Percentiles rank a stretch among this genome's conserved stretches.
These are phyloP conservation scores for Aleiodes leptofemur DNA, from an alignment of 2,888 invertebrate genomes.

Conservation along the genomic window DNA sequence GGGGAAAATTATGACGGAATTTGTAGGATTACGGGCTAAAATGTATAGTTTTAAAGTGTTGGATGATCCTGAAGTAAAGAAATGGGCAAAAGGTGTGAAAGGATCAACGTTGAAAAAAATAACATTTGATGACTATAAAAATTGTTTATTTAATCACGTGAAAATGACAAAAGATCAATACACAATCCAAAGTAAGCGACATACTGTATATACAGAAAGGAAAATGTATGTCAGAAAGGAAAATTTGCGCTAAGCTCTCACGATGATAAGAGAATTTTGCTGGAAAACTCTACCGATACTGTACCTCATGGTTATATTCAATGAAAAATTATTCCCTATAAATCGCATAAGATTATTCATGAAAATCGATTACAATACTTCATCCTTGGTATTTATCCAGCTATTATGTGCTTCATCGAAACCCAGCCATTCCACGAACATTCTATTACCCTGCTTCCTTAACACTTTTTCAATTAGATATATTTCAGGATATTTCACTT, in stretches of 20 bases:
- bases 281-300: constrained; percentile 62
- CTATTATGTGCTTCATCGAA: constrained; percentile 47
- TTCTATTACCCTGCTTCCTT: constrained; percentile 38
- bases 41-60: background rate
- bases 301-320: constrained; percentile 68
- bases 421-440: constrained; percentile 49
- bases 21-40: constrained; percentile 10
- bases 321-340: constrained; percentile 54
- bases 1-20: background rate
- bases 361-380: background rate
- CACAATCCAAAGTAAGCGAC: background rate
- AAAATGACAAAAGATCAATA: background rate
- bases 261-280: constrained; percentile 66
- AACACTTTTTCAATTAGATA: constrained; percentile 45
- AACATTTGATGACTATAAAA: constrained; percentile 41
- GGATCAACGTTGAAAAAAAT: constrained; percentile 32
- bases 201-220: constrained; percentile 44
- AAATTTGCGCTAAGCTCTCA: constrained; percentile 45
- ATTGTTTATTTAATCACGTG: background rate
- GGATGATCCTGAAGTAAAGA: constrained; percentile 49
- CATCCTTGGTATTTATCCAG: constrained; percentile 42
- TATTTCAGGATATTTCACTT: constrained; percentile 37
- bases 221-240: constrained; percentile 39
- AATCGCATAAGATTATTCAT: constrained; percentile 45
- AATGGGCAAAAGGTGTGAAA: too few relatives aligned